Base-by-base conservation (phyloP, 2,797 vertebrate genomes). In the Smutsia gigantea region DNA sequence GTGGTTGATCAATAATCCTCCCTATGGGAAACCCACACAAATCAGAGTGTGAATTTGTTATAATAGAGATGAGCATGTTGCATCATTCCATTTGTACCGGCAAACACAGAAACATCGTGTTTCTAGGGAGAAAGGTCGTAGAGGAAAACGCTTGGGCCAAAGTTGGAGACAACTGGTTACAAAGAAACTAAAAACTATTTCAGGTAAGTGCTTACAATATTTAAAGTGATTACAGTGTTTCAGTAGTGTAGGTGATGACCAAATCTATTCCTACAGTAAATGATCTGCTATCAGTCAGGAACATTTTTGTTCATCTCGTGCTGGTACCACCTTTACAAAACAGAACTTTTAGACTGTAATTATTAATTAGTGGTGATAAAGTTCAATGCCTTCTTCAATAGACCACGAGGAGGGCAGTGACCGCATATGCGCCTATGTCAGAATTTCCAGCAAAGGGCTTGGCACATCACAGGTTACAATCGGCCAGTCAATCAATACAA, bases 1-100 rank as follows among this genome's bases (percentile, higher is more conserved):
- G 97, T 99, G 99, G 98, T 99, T 99, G 98, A 99, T 99, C 98
- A 98, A 97, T 75, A 99, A 97, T 82, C 99, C 99, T 59, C 99
- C 98, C 99, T 99, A 96, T 0, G 93, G 94, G 83, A 97, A 98
- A 97, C 66, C 93, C 94, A 96, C 42, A 97, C 17, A 81, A 31
- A 66, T 63, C 71, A 96, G 72, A 89, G 78, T 23, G 51, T 55
- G 63, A 77, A 51, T 92, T 1, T 59, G 37, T 87, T 34, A 69
- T 53, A 89, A 69, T 53, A 89, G 71, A 74, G 19, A 25, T 17
- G 27, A 95, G 27, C 85, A 53, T 0, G 5, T 0, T 18, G 55
- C 57, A 19, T 82, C 74, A 37, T 21, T 64, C 83, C n/a, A 69
- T 8, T 34, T 49, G 15, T 31, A 92, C 4, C 61, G 27, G 66